These are phyloP conservation scores for Pristionchus exspectatus DNA, from an alignment of 2,888 invertebrate genomes.

Conservation along the genomic window DNA sequence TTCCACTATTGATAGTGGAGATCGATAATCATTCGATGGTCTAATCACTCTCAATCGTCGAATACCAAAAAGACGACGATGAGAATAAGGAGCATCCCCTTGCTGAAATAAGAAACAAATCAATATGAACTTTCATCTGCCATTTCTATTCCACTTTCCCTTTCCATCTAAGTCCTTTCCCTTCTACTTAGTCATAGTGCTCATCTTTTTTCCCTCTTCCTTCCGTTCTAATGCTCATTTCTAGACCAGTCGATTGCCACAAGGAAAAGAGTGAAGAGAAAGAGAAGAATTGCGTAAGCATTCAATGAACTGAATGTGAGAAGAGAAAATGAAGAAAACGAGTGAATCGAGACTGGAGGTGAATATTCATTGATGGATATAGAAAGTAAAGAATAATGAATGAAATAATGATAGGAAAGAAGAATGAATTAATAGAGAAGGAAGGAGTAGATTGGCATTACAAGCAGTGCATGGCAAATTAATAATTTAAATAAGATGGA, in stretches of 20 bases:
- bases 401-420: not conserved
- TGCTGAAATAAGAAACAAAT: slow-evolving; percentile 39
- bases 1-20: slow-evolving; percentile 36
- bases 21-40: slow-evolving; percentile 45
- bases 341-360: slow-evolving; percentile 3
- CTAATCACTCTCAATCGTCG: slow-evolving; percentile 62
- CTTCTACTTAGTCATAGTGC: slow-evolving; percentile 32
- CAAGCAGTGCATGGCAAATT: not conserved
- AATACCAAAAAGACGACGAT: slow-evolving; percentile 66
- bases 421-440: not conserved
- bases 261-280: not conserved
- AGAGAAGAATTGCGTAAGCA: slow-evolving; percentile 25
- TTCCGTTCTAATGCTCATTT: slow-evolving; percentile 50
- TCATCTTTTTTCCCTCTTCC: slow-evolving; percentile 43
- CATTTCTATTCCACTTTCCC: slow-evolving; percentile 1
- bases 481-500: not conserved
- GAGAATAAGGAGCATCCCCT: slow-evolving; percentile 65
- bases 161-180: slow-evolving; percentile 1
- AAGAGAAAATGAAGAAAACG: slow-evolving; percentile 1
- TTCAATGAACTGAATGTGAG: slow-evolving; percentile 3
- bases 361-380: not conserved
- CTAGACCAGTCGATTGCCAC: slow-evolving; percentile 29
- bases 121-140: not conserved
- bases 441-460: not conserved
- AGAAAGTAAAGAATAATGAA: not conserved